Evolutionary conservation across 1,140 invertebrate genomes (phyloP).

Genomic region (Scaptodrosophila lebanonensis): DNA sequence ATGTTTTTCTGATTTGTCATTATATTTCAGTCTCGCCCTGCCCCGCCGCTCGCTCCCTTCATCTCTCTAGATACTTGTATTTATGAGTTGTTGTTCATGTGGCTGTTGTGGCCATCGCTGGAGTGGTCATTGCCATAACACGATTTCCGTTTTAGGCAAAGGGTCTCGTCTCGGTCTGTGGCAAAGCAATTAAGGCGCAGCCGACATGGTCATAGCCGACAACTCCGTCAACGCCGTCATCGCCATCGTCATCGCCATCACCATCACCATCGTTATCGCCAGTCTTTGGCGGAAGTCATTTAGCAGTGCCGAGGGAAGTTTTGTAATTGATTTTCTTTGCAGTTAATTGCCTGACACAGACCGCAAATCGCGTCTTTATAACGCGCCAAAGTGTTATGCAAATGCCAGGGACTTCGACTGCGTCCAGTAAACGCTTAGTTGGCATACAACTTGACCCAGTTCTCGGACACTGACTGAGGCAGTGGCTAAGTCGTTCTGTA

Average conservation of each 20-base stretch:
- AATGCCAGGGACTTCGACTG: conserved; percentile 34
- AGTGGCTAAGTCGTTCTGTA: conserved; percentile 23
- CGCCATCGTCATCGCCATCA: not conserved
- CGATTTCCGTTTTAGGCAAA: conserved; percentile 71
- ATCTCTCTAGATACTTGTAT: conserved; percentile 36
- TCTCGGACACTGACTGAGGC: conserved; percentile 1
- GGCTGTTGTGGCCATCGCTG: conserved; percentile 19
- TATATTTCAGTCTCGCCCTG: conserved; percentile 37
- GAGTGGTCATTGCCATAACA: conserved; percentile 53
- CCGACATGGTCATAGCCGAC: conserved; percentile 8
- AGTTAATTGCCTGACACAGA: conserved; percentile 53
- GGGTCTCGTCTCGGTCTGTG: conserved; percentile 35
- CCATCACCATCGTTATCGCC: no score
- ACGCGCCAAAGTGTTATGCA: conserved; percentile 66
- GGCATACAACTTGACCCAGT: conserved; percentile 40
- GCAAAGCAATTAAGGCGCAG: conserved; percentile 58
- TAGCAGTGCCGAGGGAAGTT: conserved; percentile 53
- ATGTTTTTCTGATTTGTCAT: conserved; percentile 69
- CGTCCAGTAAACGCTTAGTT: conserved; percentile 27
- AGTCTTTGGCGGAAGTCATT: conserved; percentile 66
- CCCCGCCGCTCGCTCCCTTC: not conserved
- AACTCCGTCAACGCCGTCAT: conserved; percentile 19
- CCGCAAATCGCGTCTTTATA: conserved; percentile 51
- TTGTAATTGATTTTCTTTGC: conserved; percentile 68
- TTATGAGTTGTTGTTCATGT: conserved; percentile 59